Evolutionary conservation across 2,797 vertebrate species (phyloP), one percentile per base, ranked within the genome.

Genomic region (Sciurus vulgaris): DNA sequence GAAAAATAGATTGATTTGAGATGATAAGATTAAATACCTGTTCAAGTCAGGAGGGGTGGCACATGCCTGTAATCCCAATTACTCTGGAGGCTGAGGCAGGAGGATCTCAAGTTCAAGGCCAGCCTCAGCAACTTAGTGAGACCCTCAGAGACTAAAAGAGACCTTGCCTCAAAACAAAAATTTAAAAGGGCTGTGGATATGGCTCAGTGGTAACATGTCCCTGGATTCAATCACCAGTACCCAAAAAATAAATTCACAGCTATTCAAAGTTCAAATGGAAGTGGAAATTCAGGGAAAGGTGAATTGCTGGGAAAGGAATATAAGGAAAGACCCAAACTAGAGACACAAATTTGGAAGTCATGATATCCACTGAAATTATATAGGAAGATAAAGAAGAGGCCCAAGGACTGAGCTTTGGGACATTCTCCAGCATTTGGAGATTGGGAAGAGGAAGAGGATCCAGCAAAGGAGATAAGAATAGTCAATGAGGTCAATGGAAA

Each of bases 341-440:
- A 88, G n/a, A 95, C 26, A 88, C 7, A 69, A 77, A 77, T 92
- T 54, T 83, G 33, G 6, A 83, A 72, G 88, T 87, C 35, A 33
- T 17, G 7, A 18, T 35, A n/a, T 7, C 26, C 56, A 30, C 20
- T 83, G 5, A 84, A 15, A 41, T 78, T 20, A 35, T 63, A 22
- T 47, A 91, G 44, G 87, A 83, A 83, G 24, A 91, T 70, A 72
- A 87, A 86, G n/a, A 38, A 67, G 22, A 82, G 12, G 7, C 83
- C 18, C 54, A 82, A 72, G 8, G n/a, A 72, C 30, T 63, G 77
- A 63, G 35, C 7, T 95, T 67, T 69, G 49, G 38, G 38, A 56
- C 49, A 76, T 87, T 87, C n/a, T 41, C 14, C 14, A 88, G 51
- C 35, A 78, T 54, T 87, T 96, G 33, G 35, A 35, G 38, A n/a